Percentiles rank a stretch among this genome's conserved stretches.
phyloP scores from a whole-genome alignment of 2,113 vertebrate species.

The Protobothrops mucrosquamatus region DNA sequence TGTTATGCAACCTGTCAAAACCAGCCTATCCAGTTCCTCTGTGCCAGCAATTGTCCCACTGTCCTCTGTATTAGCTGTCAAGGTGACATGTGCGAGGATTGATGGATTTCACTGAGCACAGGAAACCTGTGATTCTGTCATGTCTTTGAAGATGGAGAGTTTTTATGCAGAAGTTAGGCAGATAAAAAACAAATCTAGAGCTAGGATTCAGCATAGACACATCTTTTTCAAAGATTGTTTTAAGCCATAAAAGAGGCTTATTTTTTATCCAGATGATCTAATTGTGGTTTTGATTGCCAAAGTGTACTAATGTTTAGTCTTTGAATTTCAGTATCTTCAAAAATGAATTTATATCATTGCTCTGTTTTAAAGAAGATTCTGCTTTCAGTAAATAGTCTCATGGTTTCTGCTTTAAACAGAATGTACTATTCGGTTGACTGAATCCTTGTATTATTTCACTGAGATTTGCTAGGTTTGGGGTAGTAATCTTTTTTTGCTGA shows the following conservation, averaged over 20 bases:
- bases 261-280: background rate
- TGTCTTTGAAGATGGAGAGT: background rate
- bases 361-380: background rate
- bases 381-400: background rate
- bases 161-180: background rate
- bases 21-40: constrained; percentile 9
- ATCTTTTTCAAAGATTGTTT: background rate
- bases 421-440: constrained; percentile 28
- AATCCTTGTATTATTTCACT: constrained; percentile 13
- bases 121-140: background rate
- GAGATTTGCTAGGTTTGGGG: background rate
- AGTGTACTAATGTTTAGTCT: background rate
- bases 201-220: background rate
- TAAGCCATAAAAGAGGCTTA: background rate
- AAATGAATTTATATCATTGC: background rate
- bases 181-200: background rate
- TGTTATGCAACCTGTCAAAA: constrained; percentile 22
- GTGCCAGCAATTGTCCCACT: background rate
- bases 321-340: background rate
- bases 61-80: background rate
- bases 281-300: background rate
- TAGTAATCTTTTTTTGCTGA: background rate
- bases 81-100: background rate
- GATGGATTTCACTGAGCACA: background rate
- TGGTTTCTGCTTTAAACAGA: background rate